Base-by-base conservation (phyloP, 2,888 invertebrate genomes). In the Conistra vaccinii region DNA sequence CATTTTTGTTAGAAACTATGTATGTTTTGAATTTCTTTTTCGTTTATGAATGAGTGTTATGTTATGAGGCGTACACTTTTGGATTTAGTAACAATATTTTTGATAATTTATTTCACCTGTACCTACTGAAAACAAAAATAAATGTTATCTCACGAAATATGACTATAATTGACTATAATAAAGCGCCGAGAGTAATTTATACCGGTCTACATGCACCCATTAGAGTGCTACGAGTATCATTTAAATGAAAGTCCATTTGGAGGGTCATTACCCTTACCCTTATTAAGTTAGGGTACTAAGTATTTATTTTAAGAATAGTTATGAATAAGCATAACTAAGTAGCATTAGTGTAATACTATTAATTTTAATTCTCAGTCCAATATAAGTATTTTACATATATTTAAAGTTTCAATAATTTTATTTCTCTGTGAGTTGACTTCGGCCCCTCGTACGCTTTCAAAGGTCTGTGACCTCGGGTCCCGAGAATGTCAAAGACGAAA, bases 91-190 rank as follows among this genome's bases (percentile, higher is more conserved):
- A 32, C 32, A 3, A 32, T 32, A 32, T 45, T 45, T 45, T 45
- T 14, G 42, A 4, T 48, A n/a, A 23, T 23, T 23, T 48, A 48
- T 14, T 35, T 65, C 14, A 32, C 26, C 35, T 71, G 7, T 51
- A 35, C n/a, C n/a, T n/a, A n/a, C n/a, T 53, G 14, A 35, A 53
- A n/a, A 14, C 7, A 0, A 6, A 45, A 45, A 72, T 58, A 29
- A 55, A 76, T 42, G 23, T 9, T 32, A 26, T 67, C 48, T 51
- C 23, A n/a, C 6, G 3, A 42, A 67, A 76, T 35, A 45, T 55
- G n/a, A 45, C n/a, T 69, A 23, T 32, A 76, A 51, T 69, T 69
- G 9, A 53, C 6, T 63, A 20, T 26, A 29, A 48, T 48, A 48
- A 48, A 23, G 48, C 23, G 6, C 35, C 17, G 39, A 17, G 1